Conservation (phyloP, 2,888 invertebrate genomes). For the Leptodirus hochenwartii region DNA sequence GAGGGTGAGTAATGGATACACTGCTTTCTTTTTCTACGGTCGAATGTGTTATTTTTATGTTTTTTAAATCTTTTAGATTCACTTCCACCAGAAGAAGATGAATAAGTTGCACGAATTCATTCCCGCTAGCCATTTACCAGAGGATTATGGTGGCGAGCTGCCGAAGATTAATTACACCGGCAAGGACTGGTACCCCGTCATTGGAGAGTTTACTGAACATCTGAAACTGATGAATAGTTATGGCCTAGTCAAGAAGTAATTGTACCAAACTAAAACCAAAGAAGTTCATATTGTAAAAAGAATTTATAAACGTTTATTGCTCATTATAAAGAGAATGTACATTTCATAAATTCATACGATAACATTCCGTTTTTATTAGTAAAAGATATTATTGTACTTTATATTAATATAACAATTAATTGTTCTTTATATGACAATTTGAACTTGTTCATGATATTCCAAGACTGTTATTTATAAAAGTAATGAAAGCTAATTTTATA, state of each 20-base stretch:
- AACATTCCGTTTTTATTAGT: too few species aligned
- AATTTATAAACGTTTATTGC: too few species aligned
- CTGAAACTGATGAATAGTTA: slow-evolving; percentile 49
- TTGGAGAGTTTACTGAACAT: slow-evolving; percentile 43
- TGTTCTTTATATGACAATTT: too few species aligned
- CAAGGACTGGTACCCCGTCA: slow-evolving; percentile 57
- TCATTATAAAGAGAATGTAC: too few species aligned
- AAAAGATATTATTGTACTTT: too few species aligned
- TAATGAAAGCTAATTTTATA: too few species aligned
- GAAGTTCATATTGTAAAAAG: not conserved
- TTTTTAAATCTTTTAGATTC: slow-evolving; percentile 36
- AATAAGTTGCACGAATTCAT: slow-evolving; percentile 54
- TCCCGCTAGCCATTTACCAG: slow-evolving; percentile 46
- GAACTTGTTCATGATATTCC: too few species aligned
- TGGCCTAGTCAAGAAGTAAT: slow-evolving; percentile 37
- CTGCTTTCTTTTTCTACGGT: not conserved
- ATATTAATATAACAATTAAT: too few species aligned
- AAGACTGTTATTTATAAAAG: too few species aligned
- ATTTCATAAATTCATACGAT: too few species aligned
- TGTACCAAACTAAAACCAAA: slow-evolving; percentile 10
- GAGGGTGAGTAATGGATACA: slow-evolving; percentile 36
- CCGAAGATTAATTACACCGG: slow-evolving; percentile 61
- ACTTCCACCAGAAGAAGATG: slow-evolving; percentile 72
- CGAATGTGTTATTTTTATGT: too few species aligned
- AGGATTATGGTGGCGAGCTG: slow-evolving; percentile 56